Base-by-base conservation (phyloP, 1,140 invertebrate genomes). In the Dendrolimus punctatus region DNA sequence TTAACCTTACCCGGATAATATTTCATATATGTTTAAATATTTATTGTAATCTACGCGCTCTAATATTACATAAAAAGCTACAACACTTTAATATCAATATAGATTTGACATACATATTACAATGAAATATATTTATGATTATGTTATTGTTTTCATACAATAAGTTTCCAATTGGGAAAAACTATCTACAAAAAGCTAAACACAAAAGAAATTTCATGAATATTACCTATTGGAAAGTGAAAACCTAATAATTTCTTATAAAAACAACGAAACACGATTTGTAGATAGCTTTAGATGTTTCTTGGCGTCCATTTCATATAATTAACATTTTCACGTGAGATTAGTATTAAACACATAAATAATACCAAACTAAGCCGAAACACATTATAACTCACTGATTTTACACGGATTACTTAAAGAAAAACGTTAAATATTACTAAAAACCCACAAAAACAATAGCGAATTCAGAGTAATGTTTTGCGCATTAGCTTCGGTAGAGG, bases 401-500 rank as follows among this genome's bases (percentile, higher is more conserved):
- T 68, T 51, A 65, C 57, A 46, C 50, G 58, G 55, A 68, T 70
- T 40, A 62, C 49, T 41, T 40, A 36, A 49, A 43, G 57, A 70
- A 81, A 69, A 51, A 60, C 48, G 51, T 55, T 59, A 52, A 62
- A 75, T 76, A 74, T 66, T 50, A 68, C 40, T 67, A 80, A 80
- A 85, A 84, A 69, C 69, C 64, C 57, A 68, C 62, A 76, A 74
- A 80, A 83, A 83, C 79, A 73, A 72, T 77, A 61, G 58, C 59
- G 58, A 75, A 39, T 80, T 83, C 68, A 74, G 69, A 64, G 57
- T 52, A 49, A 56, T 44, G 64, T 68, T 62, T 66, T 82, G 65
- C 60, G 53, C 68, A 64, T 73, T 67, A 56, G 66, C 72, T 71
- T 40, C 46, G 55, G 59, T 62, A 83, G 80, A 71, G 66, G 73